These are phyloP conservation scores for Rattus rattus DNA, from an alignment of 2,113 vertebrate species.

Conservation along the genomic window DNA sequence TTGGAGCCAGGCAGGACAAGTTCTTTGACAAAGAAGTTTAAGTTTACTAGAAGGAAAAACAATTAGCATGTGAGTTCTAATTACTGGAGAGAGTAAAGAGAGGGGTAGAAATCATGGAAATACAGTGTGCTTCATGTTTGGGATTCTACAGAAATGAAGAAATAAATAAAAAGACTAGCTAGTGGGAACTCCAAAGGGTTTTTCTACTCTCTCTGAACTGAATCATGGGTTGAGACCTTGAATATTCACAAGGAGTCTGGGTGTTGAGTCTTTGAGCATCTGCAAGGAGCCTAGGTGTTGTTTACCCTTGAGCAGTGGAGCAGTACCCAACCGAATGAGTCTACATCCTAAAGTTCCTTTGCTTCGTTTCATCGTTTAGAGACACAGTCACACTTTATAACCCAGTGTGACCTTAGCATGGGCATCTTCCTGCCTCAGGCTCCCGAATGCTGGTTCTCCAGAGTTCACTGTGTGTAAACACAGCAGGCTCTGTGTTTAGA, in stretches of 20 bases:
- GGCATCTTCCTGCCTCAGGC: background rate
- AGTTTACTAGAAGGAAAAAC: background rate
- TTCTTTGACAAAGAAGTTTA: background rate
- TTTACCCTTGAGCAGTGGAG: conserved; percentile 6
- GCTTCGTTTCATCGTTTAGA: background rate
- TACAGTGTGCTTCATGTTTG: too few relatives aligned
- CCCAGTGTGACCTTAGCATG: background rate
- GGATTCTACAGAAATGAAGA: background rate
- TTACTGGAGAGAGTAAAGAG: background rate
- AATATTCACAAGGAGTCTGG: background rate
- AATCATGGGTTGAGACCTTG: background rate
- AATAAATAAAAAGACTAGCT: background rate
- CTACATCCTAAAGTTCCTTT: background rate
- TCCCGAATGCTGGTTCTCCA: background rate
- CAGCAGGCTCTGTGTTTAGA: background rate
- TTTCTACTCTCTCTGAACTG: background rate
- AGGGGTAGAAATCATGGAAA: background rate
- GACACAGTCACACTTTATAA: background rate
- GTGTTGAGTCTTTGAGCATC: background rate
- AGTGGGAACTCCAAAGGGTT: background rate
- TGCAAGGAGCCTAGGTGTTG: background rate
- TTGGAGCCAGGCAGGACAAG: background rate
- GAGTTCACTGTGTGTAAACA: background rate
- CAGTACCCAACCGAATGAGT: background rate
- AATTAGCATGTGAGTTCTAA: background rate